Percentiles rank a stretch among this genome's conserved stretches.
These are phyloP conservation scores for Limnephilus marmoratus DNA, from an alignment of 2,888 invertebrate species.

Conservation along the genomic window DNA sequence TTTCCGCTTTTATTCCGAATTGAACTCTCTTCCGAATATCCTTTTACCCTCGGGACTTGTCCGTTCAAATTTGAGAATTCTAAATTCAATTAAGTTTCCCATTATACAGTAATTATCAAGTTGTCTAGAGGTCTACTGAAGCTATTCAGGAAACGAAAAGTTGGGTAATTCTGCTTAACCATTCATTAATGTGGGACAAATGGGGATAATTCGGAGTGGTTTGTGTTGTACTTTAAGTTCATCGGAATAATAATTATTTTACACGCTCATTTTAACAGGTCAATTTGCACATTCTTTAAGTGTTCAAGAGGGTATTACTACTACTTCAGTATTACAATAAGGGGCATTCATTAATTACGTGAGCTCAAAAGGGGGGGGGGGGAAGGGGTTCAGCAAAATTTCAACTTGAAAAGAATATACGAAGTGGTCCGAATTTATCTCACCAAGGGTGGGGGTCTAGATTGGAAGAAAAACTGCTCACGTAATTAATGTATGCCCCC, in stretches of 20 bases:
- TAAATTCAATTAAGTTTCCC: slow-evolving; percentile 33
- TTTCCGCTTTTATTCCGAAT: not conserved
- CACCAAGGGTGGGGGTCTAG: no score
- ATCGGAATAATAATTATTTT: not conserved
- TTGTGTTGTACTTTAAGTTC: not conserved
- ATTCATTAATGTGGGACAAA: not conserved
- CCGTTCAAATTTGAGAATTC: slow-evolving; percentile 16
- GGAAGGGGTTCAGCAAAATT: no score
- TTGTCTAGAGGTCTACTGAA: slow-evolving; percentile 33
- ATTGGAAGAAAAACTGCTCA: no score
- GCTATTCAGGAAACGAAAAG: not conserved
- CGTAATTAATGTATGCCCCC: no score
- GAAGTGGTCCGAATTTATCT: no score
- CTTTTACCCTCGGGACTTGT: not conserved
- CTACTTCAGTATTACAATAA: not conserved
- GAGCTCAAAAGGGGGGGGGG: no score
- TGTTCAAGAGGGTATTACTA: not conserved
- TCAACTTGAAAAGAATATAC: no score
- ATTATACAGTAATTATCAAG: slow-evolving; percentile 36
- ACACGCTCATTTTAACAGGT: not conserved
- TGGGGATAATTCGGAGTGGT: not conserved
- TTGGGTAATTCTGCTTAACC: not conserved
- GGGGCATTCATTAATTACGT: no score
- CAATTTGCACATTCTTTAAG: not conserved
- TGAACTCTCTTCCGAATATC: not conserved